Evolutionary conservation across 1,140 invertebrate genomes (phyloP).

Genomic region (Danaus melanippus): DNA sequence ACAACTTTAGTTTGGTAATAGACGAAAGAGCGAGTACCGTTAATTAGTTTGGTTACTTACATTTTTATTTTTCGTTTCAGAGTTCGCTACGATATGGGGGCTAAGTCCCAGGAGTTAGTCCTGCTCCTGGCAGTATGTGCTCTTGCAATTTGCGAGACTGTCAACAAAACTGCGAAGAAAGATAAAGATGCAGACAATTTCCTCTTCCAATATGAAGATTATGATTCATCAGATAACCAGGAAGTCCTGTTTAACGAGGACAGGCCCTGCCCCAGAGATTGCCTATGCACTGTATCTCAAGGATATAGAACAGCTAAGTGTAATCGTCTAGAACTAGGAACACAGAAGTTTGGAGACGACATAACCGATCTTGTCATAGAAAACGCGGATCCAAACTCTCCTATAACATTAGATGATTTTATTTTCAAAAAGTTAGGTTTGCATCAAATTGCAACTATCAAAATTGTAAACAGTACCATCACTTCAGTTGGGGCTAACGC

Average conservation of each 20-base stretch:
- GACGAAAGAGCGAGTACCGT: neutral
- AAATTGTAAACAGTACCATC: constrained; percentile 74
- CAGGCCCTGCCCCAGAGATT: constrained; percentile 67
- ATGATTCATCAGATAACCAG: constrained; percentile 52
- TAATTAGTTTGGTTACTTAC: neutral
- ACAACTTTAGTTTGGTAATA: constrained; percentile 5
- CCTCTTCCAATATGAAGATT: constrained; percentile 55
- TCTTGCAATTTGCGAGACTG: constrained; percentile 43
- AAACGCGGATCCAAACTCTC: constrained; percentile 69
- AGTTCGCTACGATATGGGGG: constrained; percentile 66
- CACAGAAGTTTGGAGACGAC: constrained; percentile 74
- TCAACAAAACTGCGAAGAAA: constrained; percentile 51
- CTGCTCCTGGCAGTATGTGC: constrained; percentile 64
- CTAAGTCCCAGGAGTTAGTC: constrained; percentile 63
- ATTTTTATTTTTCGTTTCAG: constrained; percentile 48
- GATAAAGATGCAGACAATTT: constrained; percentile 45
- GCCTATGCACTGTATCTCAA: constrained; percentile 63
- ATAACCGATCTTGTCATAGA: constrained; percentile 75
- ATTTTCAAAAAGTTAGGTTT: constrained; percentile 74
- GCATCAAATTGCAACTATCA: constrained; percentile 72
- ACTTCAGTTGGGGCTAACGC: constrained; percentile 72
- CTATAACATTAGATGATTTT: constrained; percentile 69
- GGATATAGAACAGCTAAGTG: constrained; percentile 66
- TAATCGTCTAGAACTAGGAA: constrained; percentile 72
- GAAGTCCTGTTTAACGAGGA: constrained; percentile 67